A percentile compares a stretch with the other conserved stretches of the same genome.
Evolutionary conservation across 2,113 vertebrate genomes (phyloP).

Genomic region (Coptodon bakossiorum): DNA sequence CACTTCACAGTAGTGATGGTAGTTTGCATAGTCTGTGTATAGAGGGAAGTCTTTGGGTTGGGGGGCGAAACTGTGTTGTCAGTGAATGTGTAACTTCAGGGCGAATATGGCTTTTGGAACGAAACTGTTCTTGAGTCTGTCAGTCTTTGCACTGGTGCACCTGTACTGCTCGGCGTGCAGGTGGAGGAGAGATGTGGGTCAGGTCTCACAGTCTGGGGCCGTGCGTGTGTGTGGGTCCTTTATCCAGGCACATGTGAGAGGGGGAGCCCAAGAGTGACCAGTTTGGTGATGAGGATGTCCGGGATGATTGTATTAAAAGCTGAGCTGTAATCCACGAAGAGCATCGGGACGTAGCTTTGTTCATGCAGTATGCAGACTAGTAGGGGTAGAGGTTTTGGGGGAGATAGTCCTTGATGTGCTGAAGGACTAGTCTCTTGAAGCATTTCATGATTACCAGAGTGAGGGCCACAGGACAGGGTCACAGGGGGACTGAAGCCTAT

Average conservation of each 20-base stretch:
- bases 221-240: not conserved
- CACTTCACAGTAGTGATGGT: not conserved
- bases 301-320: not conserved
- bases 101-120: not conserved
- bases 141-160: not conserved
- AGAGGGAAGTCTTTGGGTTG: not conserved
- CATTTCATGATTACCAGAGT: not conserved
- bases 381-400: not conserved
- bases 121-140: not conserved
- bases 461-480: not conserved
- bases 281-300: not conserved
- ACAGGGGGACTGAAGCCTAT: not conserved
- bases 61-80: not conserved
- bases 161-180: fast-evolving
- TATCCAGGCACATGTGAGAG: not conserved
- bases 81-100: not conserved
- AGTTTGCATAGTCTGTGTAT: not conserved
- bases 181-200: not conserved
- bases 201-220: not conserved
- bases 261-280: not conserved
- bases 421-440: not conserved
- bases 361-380: not conserved
- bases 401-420: not conserved
- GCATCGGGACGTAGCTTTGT: not conserved
- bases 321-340: not conserved